Evolutionary conservation across 1,140 invertebrate genomes (phyloP).

Genomic region (Maconellicoccus hirsutus): DNA sequence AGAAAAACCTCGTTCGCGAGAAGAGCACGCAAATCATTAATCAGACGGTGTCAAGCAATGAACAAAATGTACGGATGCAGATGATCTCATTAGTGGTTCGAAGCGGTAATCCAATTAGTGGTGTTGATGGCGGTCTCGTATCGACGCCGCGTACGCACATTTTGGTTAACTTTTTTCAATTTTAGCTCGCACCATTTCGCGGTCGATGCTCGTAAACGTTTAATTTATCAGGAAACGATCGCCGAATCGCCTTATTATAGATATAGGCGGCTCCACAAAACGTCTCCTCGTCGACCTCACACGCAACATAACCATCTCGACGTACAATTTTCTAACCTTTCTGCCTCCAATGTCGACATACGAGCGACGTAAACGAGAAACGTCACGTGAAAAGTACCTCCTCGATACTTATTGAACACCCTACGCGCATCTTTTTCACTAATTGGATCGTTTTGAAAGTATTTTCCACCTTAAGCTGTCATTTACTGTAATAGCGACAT

Average conservation of each 20-base stretch:
- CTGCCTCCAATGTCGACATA: too few species aligned
- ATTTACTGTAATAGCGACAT: not conserved
- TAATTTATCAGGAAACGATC: not conserved
- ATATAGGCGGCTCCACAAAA: too few species aligned
- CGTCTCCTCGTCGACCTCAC: too few species aligned
- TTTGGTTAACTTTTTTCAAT: slow-evolving; percentile 6
- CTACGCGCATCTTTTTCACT: not conserved
- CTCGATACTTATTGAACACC: not conserved
- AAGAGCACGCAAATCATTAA: slow-evolving; percentile 14
- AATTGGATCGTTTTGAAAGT: not conserved
- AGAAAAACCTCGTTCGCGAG: not conserved
- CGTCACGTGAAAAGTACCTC: not conserved
- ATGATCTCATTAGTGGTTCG: slow-evolving; percentile 10
- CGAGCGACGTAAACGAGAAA: too few species aligned
- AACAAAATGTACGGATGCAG: slow-evolving; percentile 15
- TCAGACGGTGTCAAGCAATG: slow-evolving; percentile 12
- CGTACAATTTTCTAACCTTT: too few species aligned
- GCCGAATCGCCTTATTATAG: too few species aligned
- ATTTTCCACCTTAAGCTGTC: slow-evolving; percentile 7
- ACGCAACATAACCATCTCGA: too few species aligned
- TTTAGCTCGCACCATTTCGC: not conserved
- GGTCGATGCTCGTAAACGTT: slow-evolving; percentile 2
- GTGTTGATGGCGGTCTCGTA: slow-evolving; percentile 13
- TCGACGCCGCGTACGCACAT: not conserved
- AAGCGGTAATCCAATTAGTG: slow-evolving; percentile 19